Percentiles rank a stretch among this genome's conserved stretches.
Conservation (phyloP, 2,113 vertebrate genomes). For the Gorsachius goisagi region DNA sequence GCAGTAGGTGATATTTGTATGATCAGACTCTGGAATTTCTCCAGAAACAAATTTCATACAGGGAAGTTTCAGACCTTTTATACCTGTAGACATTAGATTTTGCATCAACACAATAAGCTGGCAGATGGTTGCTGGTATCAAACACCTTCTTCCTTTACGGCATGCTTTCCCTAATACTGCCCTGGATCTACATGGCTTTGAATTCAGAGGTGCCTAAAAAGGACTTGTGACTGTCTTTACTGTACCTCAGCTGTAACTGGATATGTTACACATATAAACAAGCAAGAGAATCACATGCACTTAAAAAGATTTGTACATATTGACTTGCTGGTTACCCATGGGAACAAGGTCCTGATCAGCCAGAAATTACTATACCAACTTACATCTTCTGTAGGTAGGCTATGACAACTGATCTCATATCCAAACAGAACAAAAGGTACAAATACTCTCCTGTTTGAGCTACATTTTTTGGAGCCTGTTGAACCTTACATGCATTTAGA, state of each 20-base stretch:
- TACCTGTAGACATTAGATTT: background rate
- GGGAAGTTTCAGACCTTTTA: background rate
- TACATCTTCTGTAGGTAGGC: background rate
- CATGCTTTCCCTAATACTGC: background rate
- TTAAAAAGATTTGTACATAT: background rate
- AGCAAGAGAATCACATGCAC: background rate
- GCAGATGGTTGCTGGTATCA: background rate
- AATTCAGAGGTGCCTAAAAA: background rate
- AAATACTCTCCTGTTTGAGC: background rate
- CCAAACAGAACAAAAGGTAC: background rate
- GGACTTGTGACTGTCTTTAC: background rate
- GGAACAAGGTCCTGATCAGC: background rate
- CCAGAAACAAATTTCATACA: background rate
- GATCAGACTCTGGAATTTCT: background rate
- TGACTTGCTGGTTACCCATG: background rate
- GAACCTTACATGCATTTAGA: background rate
- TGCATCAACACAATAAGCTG: background rate
- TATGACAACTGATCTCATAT: background rate
- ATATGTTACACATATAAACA: background rate
- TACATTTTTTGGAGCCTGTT: background rate
- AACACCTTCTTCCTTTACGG: background rate
- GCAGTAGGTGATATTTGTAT: background rate
- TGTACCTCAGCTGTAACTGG: background rate
- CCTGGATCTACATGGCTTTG: background rate
- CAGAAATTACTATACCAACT: background rate